Evolutionary conservation across 2,888 invertebrate species (phyloP), one percentile per base, ranked within the genome.

Genomic region (Therioaphis trifolii): DNA sequence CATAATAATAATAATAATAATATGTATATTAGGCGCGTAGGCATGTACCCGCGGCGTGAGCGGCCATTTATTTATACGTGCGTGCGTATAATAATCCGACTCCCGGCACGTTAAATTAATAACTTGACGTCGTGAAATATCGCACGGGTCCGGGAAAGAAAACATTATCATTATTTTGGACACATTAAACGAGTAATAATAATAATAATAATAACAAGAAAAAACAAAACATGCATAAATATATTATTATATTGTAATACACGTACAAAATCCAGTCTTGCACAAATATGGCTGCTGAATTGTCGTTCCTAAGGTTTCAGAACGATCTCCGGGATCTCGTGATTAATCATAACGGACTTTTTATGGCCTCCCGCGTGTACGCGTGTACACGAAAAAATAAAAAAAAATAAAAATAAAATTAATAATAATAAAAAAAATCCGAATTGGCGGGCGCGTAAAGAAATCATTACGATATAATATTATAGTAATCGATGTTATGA

Each of bases 251-350:
- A n/a, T n/a, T n/a, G n/a, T n/a, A n/a, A n/a, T n/a, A n/a, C n/a
- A n/a, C n/a, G n/a, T n/a, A n/a, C n/a, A n/a, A n/a, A n/a, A n/a
- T n/a, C n/a, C 2, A 4, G 21, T 14, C 15, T 24, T 18, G 46
- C 35, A 27, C 46, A 7, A 46, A 61, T 76, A 76, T 61, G 75
- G 75, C 74, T 76, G 75, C 75, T 12, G 61, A 61, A 61, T 43
- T 24, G 58, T 46, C n/a, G 61, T 52, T 43, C 49, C 1, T 49
- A 49, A 21, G 49, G 66, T 66, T 66, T 77, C 63, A 9, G n/a
- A 4, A 14, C 15, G 43, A 29, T 49, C n/a, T 63, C n/a, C 43
- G n/a, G 18, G 46, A 24, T 58, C 29, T 63, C 46, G 21, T 21
- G 63, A 63, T 29, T 46, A 77, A 76, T 63, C 29, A 49, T n/a